Conservation (phyloP, 2,113 vertebrate genomes). For the Paedocypris sp. region DNA sequence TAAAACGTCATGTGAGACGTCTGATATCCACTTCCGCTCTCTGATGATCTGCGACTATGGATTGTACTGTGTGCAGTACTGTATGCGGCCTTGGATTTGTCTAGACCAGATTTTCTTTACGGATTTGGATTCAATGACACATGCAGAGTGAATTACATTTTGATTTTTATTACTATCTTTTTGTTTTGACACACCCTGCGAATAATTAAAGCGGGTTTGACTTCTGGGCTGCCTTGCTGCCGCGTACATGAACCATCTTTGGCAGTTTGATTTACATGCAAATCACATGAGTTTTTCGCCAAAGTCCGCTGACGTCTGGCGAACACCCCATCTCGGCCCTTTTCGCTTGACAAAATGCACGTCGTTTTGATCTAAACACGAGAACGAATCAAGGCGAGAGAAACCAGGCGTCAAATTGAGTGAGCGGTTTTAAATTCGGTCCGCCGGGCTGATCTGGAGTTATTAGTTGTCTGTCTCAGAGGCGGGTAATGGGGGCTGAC, state of each 20-base stretch:
- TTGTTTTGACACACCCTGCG: conserved; percentile 45
- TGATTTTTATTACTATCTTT: too few relatives aligned
- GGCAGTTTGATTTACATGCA: background rate
- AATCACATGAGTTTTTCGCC: background rate
- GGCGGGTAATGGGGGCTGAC: conserved; percentile 33
- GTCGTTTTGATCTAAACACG: conserved; percentile 18
- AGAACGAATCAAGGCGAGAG: conserved; percentile 14
- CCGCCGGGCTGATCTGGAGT: conserved; percentile 26
- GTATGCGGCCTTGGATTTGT: conserved; percentile 10
- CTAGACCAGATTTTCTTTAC: conserved; percentile 48
- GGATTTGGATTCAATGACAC: conserved; percentile 55
- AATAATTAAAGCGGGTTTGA: background rate
- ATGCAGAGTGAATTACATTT: conserved; percentile 51
- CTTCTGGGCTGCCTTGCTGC: background rate
- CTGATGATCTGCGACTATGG: conserved; percentile 13
- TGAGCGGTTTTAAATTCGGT: conserved; percentile 25
- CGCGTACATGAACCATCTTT: background rate
- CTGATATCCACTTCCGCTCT: background rate
- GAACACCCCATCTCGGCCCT: background rate
- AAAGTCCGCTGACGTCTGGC: conserved; percentile 1
- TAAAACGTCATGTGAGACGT: too few relatives aligned
- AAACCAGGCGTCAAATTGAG: conserved; percentile 34
- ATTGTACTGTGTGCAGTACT: conserved; percentile 21
- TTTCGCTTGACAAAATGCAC: background rate
- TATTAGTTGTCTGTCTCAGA: conserved; percentile 35